Conservation (phyloP, 2,888 invertebrate genomes). For the Smittia aterrima region DNA sequence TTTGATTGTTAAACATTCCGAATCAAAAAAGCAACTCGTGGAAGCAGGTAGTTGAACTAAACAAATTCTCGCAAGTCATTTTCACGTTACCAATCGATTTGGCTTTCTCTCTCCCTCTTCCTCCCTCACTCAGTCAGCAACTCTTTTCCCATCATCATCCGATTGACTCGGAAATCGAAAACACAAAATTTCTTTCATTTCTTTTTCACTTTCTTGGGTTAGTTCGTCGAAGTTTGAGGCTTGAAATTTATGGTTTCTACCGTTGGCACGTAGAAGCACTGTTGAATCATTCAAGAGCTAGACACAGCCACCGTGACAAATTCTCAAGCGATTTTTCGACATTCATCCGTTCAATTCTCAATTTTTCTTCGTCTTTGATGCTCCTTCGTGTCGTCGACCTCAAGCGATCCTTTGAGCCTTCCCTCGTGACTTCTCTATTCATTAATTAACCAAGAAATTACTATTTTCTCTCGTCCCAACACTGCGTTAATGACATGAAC, state of each 20-base stretch:
- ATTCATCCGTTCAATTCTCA: slow-evolving; percentile 25
- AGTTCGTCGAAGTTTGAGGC: not conserved
- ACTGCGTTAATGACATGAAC: not conserved
- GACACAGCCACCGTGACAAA: slow-evolving; percentile 17
- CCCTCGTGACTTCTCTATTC: too few relatives aligned
- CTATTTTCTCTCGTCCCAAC: not conserved
- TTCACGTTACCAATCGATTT: slow-evolving; percentile 10
- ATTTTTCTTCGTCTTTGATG: not conserved
- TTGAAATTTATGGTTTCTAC: not conserved
- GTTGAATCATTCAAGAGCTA: not conserved
- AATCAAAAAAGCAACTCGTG: not conserved
- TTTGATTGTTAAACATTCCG: not conserved
- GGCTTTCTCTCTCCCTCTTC: not conserved
- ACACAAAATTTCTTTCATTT: not conserved
- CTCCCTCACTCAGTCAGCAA: slow-evolving; percentile 2
- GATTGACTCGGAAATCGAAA: slow-evolving; percentile 16
- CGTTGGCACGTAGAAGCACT: slow-evolving; percentile 4
- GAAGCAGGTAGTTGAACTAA: slow-evolving; percentile 22
- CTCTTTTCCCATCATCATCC: not conserved
- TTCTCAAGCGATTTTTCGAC: not conserved
- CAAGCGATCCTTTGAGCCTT: not conserved
- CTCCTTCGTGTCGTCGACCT: not conserved
- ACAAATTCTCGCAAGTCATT: slow-evolving; percentile 25
- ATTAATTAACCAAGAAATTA: not conserved
- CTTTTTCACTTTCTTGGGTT: not conserved